Base-by-base conservation (phyloP, 2,113 vertebrate species). In the Polypterus bichir region DNA sequence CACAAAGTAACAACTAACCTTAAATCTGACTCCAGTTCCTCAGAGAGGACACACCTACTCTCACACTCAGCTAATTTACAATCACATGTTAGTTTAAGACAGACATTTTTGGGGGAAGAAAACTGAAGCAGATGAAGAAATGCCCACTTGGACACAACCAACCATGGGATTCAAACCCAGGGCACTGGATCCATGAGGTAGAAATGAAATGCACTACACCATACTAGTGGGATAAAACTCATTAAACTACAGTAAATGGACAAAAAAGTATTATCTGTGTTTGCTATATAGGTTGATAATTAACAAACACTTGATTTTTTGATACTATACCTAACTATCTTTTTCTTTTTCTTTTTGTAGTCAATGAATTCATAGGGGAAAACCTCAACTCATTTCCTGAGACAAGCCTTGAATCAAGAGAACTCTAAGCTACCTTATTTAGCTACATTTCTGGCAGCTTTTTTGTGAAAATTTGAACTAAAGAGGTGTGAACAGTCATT, bases 361-460 rank as follows among this genome's bases (percentile, higher is more conserved):
- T 88, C 62, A 80, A 77, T 47, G 84, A 88, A 76, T 86, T 83
- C 71, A 88, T 88, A 1, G 84, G 83, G 2, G 81, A 88, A 63
- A 83, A 88, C 67, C 76, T 86, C 72, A 75, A 78, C 68, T 78
- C 78, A 1, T 84, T 79, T 71, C 78, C 73, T 3, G 52, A 63
- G 47, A 68, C 72, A 45, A 79, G 81, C 61, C 75, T 80, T 73
- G 78, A 81, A 64, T 78, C 79, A 73, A 76, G 79, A 65, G 77
- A 77, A n/a, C 76, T 79, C 66, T 85, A 77, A 83, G 64, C 63
- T 9, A 55, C 6, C 54, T 5, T 10, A 27, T 27, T 27, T 27
- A 27, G 27, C 27, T 27, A 27, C 27, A 27, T 27, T 27, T 27
- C 27, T 27, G 27, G 27, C 27, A 27, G 27, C 27, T 27, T 27